A percentile compares a stretch with the other conserved stretches of the same genome.
phyloP scores from a whole-genome alignment of 2,113 vertebrate species.

The Panurus biarmicus region DNA sequence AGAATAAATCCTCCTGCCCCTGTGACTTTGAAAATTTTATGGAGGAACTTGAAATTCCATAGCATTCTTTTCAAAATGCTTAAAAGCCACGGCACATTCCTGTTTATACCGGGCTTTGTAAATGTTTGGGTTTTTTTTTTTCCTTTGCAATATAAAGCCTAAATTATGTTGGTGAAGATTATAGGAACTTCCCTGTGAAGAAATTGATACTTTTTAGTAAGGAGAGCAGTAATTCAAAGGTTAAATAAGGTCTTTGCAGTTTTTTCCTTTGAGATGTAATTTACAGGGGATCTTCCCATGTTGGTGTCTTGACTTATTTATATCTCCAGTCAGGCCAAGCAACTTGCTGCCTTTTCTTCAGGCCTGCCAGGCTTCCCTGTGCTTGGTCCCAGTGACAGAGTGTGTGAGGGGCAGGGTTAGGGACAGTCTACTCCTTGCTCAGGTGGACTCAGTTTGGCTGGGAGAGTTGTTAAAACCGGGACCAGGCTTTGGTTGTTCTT shows the following conservation, averaged over 20 bases:
- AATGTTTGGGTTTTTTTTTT: not conserved
- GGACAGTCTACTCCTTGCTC: not conserved
- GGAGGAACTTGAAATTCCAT: not conserved
- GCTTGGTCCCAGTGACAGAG: not conserved
- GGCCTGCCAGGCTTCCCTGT: not conserved
- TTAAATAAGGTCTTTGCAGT: not conserved
- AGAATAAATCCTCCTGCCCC: not conserved
- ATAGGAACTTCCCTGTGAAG: not conserved
- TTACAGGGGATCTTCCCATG: not conserved
- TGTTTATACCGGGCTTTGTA: not conserved
- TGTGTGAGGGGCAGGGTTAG: not conserved
- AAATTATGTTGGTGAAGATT: slow-evolving; percentile 31
- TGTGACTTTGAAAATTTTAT: not conserved
- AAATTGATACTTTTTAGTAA: not conserved
- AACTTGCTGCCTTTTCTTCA: not conserved
- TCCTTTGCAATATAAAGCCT: slow-evolving; percentile 12
- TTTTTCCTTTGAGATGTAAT: not conserved
- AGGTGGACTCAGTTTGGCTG: not conserved
- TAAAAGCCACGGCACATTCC: not conserved
- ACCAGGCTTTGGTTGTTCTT: not conserved
- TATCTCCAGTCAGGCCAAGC: not conserved
- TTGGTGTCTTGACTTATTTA: not conserved
- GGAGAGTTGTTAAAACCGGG: not conserved
- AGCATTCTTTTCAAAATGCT: not conserved
- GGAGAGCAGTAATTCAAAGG: not conserved